Evolutionary conservation across 2,113 vertebrate genomes (phyloP).

Genomic region (Narcine bancroftii): DNA sequence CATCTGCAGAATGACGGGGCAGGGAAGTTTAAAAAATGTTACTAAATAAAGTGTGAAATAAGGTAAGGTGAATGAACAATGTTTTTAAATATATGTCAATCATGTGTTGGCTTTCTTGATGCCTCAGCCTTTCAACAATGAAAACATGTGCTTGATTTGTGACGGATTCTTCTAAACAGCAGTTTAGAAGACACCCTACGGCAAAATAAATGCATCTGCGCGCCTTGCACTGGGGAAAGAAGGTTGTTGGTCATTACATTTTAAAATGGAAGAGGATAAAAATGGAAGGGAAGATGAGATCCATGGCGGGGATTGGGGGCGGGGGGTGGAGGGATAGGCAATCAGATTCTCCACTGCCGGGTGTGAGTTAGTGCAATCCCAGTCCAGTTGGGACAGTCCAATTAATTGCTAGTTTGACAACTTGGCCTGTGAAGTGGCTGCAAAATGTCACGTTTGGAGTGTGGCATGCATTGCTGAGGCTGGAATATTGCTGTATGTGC

Average conservation of each 20-base stretch:
- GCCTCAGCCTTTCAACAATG: neutral
- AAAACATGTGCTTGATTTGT: neutral
- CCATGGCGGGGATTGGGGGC: neutral
- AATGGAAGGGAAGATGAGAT: too few species aligned
- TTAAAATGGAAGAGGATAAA: neutral
- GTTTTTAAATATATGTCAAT: conserved; percentile 18
- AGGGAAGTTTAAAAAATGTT: neutral
- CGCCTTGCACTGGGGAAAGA: neutral
- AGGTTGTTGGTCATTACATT: neutral
- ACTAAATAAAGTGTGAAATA: conserved; percentile 7
- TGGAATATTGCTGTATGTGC: neutral
- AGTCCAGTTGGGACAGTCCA: neutral
- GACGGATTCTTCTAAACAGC: neutral
- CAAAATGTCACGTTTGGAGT: neutral
- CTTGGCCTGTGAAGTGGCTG: neutral
- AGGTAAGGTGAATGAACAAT: conserved; percentile 26
- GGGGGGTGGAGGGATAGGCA: too few species aligned
- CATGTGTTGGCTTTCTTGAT: neutral
- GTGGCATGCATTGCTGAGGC: neutral
- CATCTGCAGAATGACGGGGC: neutral
- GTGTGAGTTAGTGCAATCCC: neutral
- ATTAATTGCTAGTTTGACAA: neutral
- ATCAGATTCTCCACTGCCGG: neutral
- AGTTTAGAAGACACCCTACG: neutral
- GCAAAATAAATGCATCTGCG: neutral